phyloP scores from a whole-genome alignment of 2,797 vertebrate genomes.

The Paedocypris micromegethes region DNA sequence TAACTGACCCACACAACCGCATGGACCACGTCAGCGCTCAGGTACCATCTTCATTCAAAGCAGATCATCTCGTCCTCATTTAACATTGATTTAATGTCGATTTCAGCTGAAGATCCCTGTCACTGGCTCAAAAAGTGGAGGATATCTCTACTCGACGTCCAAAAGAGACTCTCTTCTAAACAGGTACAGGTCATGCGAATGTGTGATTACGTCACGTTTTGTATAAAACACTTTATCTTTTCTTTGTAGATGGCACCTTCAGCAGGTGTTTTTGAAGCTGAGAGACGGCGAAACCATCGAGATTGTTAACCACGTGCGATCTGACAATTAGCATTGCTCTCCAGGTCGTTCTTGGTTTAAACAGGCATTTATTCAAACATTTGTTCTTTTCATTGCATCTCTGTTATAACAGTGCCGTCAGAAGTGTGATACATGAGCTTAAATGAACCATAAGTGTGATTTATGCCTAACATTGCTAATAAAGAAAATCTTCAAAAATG shows the following conservation, averaged over 20 bases:
- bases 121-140: constrained; percentile 68
- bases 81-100: not conserved
- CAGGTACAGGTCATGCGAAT: constrained; percentile 53
- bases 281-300: constrained; percentile 55
- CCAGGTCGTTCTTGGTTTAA: too few species aligned
- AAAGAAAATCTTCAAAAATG: too few species aligned
- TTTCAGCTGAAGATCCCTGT: constrained; percentile 82
- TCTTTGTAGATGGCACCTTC: constrained; percentile 62
- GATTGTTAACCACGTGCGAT: constrained; percentile 41
- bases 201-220: not conserved
- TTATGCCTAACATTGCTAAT: too few species aligned
- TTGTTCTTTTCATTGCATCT: too few species aligned
- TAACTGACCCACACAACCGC: constrained; percentile 68
- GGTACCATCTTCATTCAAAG: constrained; percentile 55
- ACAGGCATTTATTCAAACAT: too few species aligned
- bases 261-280: constrained; percentile 64
- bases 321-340: constrained; percentile 3
- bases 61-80: not conserved
- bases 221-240: not conserved
- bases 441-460: too few species aligned
- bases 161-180: constrained; percentile 60
- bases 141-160: constrained; percentile 68
- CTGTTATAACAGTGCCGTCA: too few species aligned
- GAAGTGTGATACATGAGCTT: too few species aligned
- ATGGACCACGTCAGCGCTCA: constrained; percentile 65